Conservation (phyloP, 2,888 invertebrate genomes). For the Tipula unca region DNA sequence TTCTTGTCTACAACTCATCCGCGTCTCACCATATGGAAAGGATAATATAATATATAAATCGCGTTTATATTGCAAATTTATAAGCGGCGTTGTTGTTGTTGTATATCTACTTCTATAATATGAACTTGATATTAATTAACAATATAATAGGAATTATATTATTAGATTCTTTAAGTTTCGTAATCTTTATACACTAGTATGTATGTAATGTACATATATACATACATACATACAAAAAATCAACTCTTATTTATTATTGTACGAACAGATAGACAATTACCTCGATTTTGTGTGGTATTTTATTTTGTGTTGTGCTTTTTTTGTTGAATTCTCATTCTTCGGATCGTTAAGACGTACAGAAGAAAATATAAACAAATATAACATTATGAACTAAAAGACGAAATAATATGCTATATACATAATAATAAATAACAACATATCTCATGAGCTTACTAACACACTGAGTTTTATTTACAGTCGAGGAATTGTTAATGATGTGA, state of each 20-base stretch:
- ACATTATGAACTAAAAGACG: neutral
- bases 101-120: neutral
- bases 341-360: neutral
- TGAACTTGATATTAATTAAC: neutral
- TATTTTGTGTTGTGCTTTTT: neutral
- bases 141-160: neutral
- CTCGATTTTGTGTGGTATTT: neutral
- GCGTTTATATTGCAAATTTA: neutral
- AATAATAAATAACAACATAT: neutral
- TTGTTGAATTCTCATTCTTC: neutral
- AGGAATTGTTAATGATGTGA: neutral
- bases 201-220: too few species aligned
- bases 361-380: neutral
- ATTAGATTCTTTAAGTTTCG: neutral
- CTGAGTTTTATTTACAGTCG: neutral
- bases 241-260: neutral
- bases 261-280: neutral
- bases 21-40: neutral
- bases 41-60: neutral
- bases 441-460: neutral
- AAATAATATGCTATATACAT: neutral
- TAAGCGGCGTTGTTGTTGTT: neutral
- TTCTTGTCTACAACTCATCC: neutral
- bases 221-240: neutral
- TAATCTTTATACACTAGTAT: too few species aligned